Conservation (phyloP, 1,140 invertebrate genomes). For the Agraylea sexmaculata region DNA sequence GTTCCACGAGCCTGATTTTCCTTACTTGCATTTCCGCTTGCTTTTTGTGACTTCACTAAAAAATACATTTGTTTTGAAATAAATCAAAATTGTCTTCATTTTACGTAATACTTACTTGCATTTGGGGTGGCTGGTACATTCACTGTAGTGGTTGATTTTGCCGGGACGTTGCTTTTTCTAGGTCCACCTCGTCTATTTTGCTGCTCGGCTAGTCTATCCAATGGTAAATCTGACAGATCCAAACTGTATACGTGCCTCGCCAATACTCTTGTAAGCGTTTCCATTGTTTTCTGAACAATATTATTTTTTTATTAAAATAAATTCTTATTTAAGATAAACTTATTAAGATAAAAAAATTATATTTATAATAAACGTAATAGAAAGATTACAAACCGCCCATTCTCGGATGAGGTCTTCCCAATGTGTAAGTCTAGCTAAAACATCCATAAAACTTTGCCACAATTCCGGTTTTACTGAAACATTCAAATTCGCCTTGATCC, state of each 20-base stretch:
- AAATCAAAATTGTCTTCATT: background rate
- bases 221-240: constrained; percentile 78
- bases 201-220: constrained; percentile 75
- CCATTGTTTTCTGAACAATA: constrained; percentile 79
- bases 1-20: constrained; percentile 24
- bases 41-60: constrained; percentile 32
- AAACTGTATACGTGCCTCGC: constrained; percentile 87
- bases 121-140: constrained; percentile 13
- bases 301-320: constrained; percentile 3
- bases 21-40: constrained; percentile 23
- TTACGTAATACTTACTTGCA: constrained; percentile 12
- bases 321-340: constrained; percentile 9
- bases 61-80: constrained; percentile 7
- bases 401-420: constrained; percentile 94
- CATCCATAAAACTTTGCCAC: constrained; percentile 89
- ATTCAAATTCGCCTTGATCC: constrained; percentile 96
- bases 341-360: constrained; percentile 9
- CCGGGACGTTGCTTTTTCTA: constrained; percentile 9
- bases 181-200: constrained; percentile 56
- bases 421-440: constrained; percentile 78
- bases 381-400: constrained; percentile 68
- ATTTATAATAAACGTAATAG: background rate
- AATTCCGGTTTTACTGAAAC: constrained; percentile 76
- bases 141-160: constrained; percentile 22
- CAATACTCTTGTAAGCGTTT: constrained; percentile 84